phyloP scores from a whole-genome alignment of 2,113 vertebrate species.

The Gopherus evgoodei region DNA sequence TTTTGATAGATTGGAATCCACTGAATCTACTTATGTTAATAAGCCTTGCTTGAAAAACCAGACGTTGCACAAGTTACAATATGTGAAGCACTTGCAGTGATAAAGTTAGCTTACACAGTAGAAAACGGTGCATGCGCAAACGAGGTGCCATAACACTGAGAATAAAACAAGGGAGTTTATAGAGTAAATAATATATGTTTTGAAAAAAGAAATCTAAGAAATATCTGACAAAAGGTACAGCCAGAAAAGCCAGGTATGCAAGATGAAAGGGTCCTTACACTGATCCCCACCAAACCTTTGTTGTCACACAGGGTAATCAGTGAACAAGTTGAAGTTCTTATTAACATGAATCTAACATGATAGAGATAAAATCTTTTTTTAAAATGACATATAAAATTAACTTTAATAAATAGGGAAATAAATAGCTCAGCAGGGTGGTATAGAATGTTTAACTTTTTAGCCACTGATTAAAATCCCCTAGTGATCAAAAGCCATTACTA shows the following conservation, averaged over 20 bases:
- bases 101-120: not conserved
- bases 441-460: slow-evolving; percentile 10
- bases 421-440: slow-evolving; percentile 3
- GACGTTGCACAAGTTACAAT: not conserved
- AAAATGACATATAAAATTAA: slow-evolving; percentile 20
- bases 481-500: not conserved
- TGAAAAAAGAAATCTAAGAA: no score
- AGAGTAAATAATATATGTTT: slow-evolving; percentile 27
- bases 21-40: not conserved
- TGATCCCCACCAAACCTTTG: slow-evolving; percentile 57
- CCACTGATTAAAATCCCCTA: not conserved
- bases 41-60: not conserved
- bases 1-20: not conserved
- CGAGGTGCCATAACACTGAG: no score
- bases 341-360: slow-evolving; percentile 39
- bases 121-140: not conserved
- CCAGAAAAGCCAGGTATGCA: slow-evolving; percentile 11
- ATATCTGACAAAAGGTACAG: not conserved
- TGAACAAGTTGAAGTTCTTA: slow-evolving; percentile 35
- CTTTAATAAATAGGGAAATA: slow-evolving; percentile 47
- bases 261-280: slow-evolving; percentile 47
- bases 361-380: slow-evolving; percentile 18
- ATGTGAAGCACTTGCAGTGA: not conserved
- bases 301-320: not conserved
- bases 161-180: not conserved